These are phyloP conservation scores for Tetragonula clypearis DNA, from an alignment of 1,140 invertebrate genomes.

Conservation along the genomic window DNA sequence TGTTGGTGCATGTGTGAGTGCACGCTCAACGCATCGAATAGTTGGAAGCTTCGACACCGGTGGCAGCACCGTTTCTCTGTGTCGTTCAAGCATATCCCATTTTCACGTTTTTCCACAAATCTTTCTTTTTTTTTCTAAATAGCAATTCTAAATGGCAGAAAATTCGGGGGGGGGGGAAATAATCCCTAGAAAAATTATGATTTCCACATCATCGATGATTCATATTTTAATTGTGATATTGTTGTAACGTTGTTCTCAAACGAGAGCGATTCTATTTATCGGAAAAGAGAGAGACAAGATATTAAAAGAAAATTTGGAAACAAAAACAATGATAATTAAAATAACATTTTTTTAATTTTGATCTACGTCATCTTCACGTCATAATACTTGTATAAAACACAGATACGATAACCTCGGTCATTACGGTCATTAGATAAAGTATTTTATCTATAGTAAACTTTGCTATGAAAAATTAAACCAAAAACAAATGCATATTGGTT, in stretches of 20 bases:
- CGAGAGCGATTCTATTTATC: not conserved
- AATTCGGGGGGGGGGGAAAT: not conserved
- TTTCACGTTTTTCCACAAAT: not conserved
- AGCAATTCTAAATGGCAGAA: not conserved
- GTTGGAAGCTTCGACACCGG: not conserved
- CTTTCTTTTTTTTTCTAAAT: not conserved
- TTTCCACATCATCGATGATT: not conserved
- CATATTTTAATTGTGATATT: not conserved
- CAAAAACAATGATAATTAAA: not conserved
- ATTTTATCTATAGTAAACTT: not conserved
- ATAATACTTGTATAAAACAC: not conserved
- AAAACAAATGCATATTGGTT: not conserved
- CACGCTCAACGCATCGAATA: constrained; percentile 13
- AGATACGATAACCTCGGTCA: not conserved
- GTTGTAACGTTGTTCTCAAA: not conserved
- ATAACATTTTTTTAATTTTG: not conserved
- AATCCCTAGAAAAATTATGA: not conserved
- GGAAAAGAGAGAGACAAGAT: not conserved
- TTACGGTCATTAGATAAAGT: not conserved
- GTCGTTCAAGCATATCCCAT: not conserved
- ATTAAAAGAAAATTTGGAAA: not conserved
- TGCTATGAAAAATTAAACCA: not conserved
- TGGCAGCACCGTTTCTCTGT: constrained; percentile 20
- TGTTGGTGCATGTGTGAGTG: constrained; percentile 3
- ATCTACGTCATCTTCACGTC: not conserved